phyloP scores from a whole-genome alignment of 2,113 vertebrate genomes.

The Scalopus aquaticus region DNA sequence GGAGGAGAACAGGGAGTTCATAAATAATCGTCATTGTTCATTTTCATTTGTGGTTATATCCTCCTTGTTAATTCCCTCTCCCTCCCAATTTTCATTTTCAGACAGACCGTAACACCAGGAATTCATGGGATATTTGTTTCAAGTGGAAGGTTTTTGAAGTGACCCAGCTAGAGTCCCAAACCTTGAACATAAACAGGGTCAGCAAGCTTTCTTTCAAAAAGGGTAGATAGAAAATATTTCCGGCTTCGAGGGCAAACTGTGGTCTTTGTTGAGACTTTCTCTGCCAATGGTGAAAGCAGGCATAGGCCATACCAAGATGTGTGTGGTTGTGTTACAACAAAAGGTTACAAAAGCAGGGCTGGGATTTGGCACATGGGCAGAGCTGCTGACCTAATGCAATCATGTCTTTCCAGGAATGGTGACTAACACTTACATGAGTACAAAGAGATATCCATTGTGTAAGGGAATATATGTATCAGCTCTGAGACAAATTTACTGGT shows the following conservation, averaged over 20 bases:
- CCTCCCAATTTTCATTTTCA: neutral
- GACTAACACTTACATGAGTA: neutral
- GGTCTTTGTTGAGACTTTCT: neutral
- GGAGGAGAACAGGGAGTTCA: neutral
- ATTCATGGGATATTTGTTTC: neutral
- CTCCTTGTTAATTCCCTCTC: neutral
- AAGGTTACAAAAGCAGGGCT: neutral
- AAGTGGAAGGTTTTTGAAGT: neutral
- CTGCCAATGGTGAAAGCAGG: neutral
- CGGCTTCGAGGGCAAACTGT: neutral
- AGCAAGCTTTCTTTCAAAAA: neutral
- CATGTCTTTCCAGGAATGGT: neutral
- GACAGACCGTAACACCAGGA: neutral
- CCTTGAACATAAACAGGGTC: neutral
- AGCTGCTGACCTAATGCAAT: neutral
- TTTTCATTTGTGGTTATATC: neutral
- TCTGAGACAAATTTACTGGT: neutral
- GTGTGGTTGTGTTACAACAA: neutral
- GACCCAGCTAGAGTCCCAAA: neutral
- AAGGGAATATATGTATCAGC: neutral
- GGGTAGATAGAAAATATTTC: neutral
- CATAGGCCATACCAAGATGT: accelerated
- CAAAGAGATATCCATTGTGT: neutral
- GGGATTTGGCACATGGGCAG: no score
- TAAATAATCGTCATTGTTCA: neutral